Base-by-base conservation (phyloP, 2,888 invertebrate genomes). In the Tetragnatha montana region DNA sequence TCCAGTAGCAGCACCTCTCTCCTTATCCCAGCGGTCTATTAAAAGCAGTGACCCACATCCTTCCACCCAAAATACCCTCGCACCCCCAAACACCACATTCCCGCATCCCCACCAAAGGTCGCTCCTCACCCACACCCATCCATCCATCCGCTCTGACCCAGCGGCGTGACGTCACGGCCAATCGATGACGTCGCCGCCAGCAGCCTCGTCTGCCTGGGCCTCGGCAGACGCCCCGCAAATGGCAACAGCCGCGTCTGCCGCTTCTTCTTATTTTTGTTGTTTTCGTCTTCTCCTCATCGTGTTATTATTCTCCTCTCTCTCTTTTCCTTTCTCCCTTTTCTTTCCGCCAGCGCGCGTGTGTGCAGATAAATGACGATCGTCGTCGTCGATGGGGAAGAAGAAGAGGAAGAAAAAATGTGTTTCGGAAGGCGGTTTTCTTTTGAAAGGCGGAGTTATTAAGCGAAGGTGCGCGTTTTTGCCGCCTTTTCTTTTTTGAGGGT, bases 121-220 rank as follows among this genome's bases (percentile, higher is more conserved):
- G 82, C 49, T 35, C 4, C 50, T 51, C 60, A 76, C 35, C 12
- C 60, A 75, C 35, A 74, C 47, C 19, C 69, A 50, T 71, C 79
- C 76, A 60, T 83, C 68, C 75, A 70, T 60, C 76, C 76, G 50
- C 78, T 51, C 75, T 82, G 88, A 88, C 88, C 88, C 78, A 88
- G 49, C 74, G 51, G 81, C 69, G 21, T 88, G 88, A 88, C 83
- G 88, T 88, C 88, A 88, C 83, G 73, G 71, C 35, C 35, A 83
- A 88, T 88, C 88, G 83, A 88, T 88, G 88, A 88, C 88, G 88
- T 88, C 88, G 88, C 79, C 88, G 88, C 88, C 88, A 88, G 74
- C 60, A 83, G 79, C 83, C 80, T 86, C 86, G 79, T 79, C 86
- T 80, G 86, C 86, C 80, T 80, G 83, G 79, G 83, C 83, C 47